Base-by-base conservation (phyloP, 2,888 invertebrate genomes). In the Bedellia somnulentella region DNA sequence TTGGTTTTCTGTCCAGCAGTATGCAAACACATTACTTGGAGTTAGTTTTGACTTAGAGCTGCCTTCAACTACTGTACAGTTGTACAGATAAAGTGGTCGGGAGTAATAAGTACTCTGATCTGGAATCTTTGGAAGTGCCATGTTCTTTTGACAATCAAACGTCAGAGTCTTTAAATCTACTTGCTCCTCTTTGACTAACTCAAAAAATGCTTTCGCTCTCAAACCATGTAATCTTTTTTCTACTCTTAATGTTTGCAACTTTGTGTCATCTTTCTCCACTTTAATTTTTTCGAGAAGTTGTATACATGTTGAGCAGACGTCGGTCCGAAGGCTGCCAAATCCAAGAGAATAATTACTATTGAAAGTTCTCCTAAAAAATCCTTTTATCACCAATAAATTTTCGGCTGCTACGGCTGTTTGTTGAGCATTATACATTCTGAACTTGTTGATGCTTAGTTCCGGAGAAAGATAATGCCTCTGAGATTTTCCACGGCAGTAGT, bases 101-200 rank as follows among this genome's bases (percentile, higher is more conserved):
- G 36, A 34, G 36, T 45, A 53, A 15, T 52, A 51, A 18, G 40
- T 35, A n/a, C 38, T 32, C 35, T 50, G 47, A 28, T 48, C 47
- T 2, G 46, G 45, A 15, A 52, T 22, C 35, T 46, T 46, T 1
- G 49, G 50, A 2, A 50, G 24, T 4, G 35, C 23, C 14, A 41
- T 33, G 30, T 50, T 54, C 37, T 54, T 49, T 35, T 48, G 45
- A 27, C 48, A 52, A 30, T 52, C 52, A 35, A 46, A 51, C 3
- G 37, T 38, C 13, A 54, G 28, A 17, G 35, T 45, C n/a, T n/a
- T 8, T 18, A 18, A 18, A 18, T 18, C 18, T 18, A 8, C 5
- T 8, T 18, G 18, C 13, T 32, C 12, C n/a, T 27, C 34, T 22
- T 24, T 25, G 9, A 32, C 12, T 18, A 28, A 29, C 5, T 10